Evolutionary conservation across 2,888 invertebrate species (phyloP).

Genomic region (Tricholauxania praeusta): DNA sequence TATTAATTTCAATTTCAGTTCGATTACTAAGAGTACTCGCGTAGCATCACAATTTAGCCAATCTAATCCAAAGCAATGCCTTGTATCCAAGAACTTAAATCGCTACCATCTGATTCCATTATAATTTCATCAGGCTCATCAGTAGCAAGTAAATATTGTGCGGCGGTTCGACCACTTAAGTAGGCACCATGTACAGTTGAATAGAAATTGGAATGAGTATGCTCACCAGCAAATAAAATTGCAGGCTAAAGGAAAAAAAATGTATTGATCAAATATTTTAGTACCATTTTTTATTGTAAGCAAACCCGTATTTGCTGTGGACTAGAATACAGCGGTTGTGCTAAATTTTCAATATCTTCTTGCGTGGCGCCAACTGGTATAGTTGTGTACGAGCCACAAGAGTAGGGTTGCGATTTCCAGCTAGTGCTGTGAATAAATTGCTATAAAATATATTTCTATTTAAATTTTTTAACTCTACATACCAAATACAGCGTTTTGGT

Average conservation of each 20-base stretch:
- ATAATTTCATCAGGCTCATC: constrained; percentile 76
- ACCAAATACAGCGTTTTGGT: constrained; percentile 88
- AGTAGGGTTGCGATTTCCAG: constrained; percentile 87
- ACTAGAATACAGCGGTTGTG: constrained; percentile 83
- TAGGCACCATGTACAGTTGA: constrained; percentile 96
- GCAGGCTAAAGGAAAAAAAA: constrained; percentile 74
- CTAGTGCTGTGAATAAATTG: constrained; percentile 78
- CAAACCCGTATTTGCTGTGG: constrained; percentile 78
- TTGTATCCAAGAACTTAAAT: constrained; percentile 89
- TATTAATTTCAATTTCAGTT: no score
- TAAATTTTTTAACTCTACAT: constrained; percentile 61
- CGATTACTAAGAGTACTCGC: no score
- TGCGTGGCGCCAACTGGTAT: constrained; percentile 91
- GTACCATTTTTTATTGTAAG: constrained; percentile 19
- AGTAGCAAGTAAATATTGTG: constrained; percentile 76
- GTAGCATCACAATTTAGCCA: neutral
- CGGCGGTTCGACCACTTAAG: constrained; percentile 85
- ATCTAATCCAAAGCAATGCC: constrained; percentile 81
- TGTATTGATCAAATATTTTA: neutral
- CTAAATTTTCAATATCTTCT: constrained; percentile 87
- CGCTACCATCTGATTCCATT: constrained; percentile 82
- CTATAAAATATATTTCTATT: neutral
- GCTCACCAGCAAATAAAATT: constrained; percentile 93
- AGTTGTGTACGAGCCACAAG: constrained; percentile 90
- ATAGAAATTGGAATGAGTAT: constrained; percentile 93